These are phyloP conservation scores for Lissonota sp. DNA, from an alignment of 2,888 invertebrate species.

Conservation along the genomic window DNA sequence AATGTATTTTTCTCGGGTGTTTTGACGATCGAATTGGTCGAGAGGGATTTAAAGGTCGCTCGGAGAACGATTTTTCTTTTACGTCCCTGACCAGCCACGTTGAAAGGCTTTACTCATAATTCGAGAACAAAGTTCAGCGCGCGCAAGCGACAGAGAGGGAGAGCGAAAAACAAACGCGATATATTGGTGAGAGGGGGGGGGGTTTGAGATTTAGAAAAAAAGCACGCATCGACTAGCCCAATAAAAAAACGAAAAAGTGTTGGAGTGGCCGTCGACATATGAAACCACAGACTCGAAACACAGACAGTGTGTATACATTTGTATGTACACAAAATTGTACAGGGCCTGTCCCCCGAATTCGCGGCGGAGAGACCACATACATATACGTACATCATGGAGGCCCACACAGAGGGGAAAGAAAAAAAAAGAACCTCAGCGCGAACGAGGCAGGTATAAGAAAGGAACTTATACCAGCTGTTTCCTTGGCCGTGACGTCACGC, in stretches of 20 bases:
- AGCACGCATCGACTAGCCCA: background rate
- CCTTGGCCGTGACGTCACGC: constrained; percentile 79
- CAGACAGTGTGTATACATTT: background rate
- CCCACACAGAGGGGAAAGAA: background rate
- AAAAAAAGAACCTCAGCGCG: constrained; percentile 5
- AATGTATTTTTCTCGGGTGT: too few relatives aligned
- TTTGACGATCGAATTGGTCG: background rate
- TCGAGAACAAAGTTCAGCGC: constrained; percentile 54
- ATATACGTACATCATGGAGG: too few relatives aligned
- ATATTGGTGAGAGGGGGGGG: background rate
- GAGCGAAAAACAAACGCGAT: background rate
- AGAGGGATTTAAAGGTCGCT: constrained; percentile 55
- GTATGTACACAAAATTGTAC: background rate
- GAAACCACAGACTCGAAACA: background rate
- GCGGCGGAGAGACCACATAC: too few relatives aligned
- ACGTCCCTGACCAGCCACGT: constrained; percentile 61
- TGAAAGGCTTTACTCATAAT: constrained; percentile 59
- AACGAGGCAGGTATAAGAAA: constrained; percentile 65
- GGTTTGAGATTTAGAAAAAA: constrained; percentile 6
- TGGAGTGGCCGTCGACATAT: background rate
- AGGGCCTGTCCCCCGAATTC: background rate
- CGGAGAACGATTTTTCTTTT: constrained; percentile 37
- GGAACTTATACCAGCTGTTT: constrained; percentile 79
- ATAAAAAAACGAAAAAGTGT: background rate
- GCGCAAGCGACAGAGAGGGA: background rate